A percentile compares a stretch with the other conserved stretches of the same genome.
Conservation (phyloP, 2,797 vertebrate genomes). For the Podargus strigoides region DNA sequence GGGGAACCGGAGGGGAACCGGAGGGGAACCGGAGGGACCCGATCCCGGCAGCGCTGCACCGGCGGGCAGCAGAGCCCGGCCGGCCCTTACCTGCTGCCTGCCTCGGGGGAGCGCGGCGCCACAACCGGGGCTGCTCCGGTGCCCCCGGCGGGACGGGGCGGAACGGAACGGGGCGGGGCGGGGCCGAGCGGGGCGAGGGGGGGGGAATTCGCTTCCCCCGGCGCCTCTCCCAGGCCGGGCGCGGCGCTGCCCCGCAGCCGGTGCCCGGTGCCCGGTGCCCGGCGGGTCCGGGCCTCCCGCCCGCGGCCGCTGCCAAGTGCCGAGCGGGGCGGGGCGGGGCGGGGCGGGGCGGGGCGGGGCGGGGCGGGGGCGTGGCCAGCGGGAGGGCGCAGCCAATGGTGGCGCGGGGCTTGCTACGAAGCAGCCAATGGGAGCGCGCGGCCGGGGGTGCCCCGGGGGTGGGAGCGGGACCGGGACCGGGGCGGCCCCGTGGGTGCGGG, state of each 20-base stretch:
- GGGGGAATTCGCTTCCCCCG: neutral
- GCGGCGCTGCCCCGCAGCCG: neutral
- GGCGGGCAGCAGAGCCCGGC: neutral
- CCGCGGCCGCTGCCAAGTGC: neutral
- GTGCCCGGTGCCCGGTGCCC: neutral
- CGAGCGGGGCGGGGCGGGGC: neutral
- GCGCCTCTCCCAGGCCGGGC: neutral
- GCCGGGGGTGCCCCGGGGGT: neutral
- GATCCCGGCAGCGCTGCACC: neutral
- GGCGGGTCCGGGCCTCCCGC: neutral
- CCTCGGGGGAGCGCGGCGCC: neutral
- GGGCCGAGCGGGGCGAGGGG: neutral
- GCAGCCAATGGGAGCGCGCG: conserved; percentile 5
- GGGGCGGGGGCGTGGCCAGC: neutral
- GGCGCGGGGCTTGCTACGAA: conserved; percentile 43
- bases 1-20: neutral
- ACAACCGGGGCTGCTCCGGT: neutral
- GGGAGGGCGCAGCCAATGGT: neutral
- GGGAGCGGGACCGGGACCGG: neutral
- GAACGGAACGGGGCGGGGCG: neutral
- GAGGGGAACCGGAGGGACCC: neutral
- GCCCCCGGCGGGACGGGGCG: neutral
- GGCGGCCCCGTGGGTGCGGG: neutral
- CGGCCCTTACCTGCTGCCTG: conserved; percentile 24
- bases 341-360: neutral